These are phyloP conservation scores for Physella acuta DNA, from an alignment of 1,140 invertebrate genomes.

Conservation along the genomic window DNA sequence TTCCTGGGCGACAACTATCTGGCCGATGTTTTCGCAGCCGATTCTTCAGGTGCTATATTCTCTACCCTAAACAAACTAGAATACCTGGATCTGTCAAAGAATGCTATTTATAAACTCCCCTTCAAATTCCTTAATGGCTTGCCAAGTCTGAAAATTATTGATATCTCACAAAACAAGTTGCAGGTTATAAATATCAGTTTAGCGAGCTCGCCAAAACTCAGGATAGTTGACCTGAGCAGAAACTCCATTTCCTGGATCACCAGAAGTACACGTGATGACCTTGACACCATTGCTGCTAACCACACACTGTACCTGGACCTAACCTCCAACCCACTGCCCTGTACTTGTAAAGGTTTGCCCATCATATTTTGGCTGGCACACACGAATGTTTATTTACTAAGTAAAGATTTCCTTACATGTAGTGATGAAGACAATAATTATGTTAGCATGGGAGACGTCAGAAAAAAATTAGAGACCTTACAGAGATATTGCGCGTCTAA, in stretches of 20 bases:
- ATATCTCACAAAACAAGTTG: neutral
- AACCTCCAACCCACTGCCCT: neutral
- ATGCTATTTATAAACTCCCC: neutral
- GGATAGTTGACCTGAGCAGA: neutral
- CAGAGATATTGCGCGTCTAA: neutral
- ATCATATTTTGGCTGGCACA: neutral
- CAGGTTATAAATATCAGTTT: neutral
- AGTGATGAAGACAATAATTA: neutral
- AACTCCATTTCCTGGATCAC: conserved; percentile 6
- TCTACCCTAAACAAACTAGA: neutral
- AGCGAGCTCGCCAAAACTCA: neutral
- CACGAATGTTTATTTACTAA: neutral
- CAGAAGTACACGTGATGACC: neutral
- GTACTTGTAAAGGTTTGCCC: conserved; percentile 11
- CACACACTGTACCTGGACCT: neutral
- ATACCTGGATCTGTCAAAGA: conserved; percentile 7
- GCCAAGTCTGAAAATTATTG: neutral
- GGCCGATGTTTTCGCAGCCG: neutral
- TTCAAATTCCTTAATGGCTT: neutral
- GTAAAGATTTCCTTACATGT: neutral
- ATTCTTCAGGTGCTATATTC: neutral
- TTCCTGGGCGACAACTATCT: neutral
- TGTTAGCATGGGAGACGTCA: neutral
- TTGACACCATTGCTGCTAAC: neutral
- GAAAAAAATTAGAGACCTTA: neutral